A percentile compares a stretch with the other conserved stretches of the same genome.
Conservation (phyloP, 2,888 invertebrate species). For the Hirtodrosophila confusa region DNA sequence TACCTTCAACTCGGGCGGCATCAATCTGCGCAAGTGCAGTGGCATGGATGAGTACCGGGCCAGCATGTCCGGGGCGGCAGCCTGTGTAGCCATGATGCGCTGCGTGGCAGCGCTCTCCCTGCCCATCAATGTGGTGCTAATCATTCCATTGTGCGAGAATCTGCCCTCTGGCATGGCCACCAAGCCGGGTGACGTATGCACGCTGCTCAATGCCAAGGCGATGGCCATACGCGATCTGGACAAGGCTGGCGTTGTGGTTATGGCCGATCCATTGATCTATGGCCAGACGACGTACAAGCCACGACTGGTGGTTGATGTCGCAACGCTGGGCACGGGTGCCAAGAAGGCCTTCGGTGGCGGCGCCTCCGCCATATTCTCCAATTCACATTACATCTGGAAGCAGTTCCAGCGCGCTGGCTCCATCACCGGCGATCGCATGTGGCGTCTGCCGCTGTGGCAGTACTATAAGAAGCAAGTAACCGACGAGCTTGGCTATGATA, state of each 20-base stretch:
- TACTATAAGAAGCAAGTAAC: slow-evolving; percentile 80
- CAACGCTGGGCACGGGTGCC: slow-evolving; percentile 85
- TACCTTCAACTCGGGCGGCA: slow-evolving; percentile 85
- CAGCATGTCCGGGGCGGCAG: slow-evolving; percentile 88
- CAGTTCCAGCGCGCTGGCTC: slow-evolving; percentile 85
- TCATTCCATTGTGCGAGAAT: slow-evolving; percentile 84
- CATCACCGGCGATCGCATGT: slow-evolving; percentile 87
- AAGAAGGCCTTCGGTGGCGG: slow-evolving; percentile 86
- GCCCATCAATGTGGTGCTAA: slow-evolving; percentile 85
- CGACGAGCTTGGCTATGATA: slow-evolving; percentile 85
- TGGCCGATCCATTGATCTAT: slow-evolving; percentile 92
- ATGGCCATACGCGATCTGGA: slow-evolving; percentile 85
- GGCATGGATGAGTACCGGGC: slow-evolving; percentile 83
- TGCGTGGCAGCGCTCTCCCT: slow-evolving; percentile 85
- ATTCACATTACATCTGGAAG: slow-evolving; percentile 85
- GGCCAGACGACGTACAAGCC: slow-evolving; percentile 88
- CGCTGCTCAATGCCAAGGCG: slow-evolving; percentile 85
- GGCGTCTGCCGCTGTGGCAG: slow-evolving; percentile 87
- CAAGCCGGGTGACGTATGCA: slow-evolving; percentile 85
- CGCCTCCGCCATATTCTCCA: slow-evolving; percentile 86
- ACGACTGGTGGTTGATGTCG: slow-evolving; percentile 86
- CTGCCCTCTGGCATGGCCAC: slow-evolving; percentile 86
- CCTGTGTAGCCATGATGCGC: slow-evolving; percentile 85
- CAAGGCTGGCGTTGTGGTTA: slow-evolving; percentile 90
- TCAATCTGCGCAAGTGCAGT: slow-evolving; percentile 67